Evolutionary conservation across 1,140 invertebrate genomes (phyloP).

Genomic region (Anoplophora glabripennis): DNA sequence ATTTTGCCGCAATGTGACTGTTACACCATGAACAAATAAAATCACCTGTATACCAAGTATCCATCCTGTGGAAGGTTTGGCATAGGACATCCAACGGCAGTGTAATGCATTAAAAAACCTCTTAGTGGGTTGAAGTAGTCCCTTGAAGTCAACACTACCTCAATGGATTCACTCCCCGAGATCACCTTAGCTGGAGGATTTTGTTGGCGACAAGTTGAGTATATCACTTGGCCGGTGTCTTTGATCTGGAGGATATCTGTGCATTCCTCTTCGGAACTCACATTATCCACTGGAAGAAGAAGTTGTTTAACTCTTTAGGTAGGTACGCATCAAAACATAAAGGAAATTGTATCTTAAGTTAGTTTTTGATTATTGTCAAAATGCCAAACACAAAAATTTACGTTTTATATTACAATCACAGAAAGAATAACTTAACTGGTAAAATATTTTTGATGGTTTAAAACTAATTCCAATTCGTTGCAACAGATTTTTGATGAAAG

Average conservation of each 20-base stretch:
- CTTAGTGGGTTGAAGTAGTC: conserved; percentile 34
- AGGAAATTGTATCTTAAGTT: too few species aligned
- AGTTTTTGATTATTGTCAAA: too few species aligned
- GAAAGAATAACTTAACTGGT: too few species aligned
- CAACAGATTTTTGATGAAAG: too few species aligned
- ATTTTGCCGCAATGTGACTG: too few species aligned
- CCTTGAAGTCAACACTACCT: conserved; percentile 34
- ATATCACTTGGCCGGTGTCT: conserved; percentile 36
- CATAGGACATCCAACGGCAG: conserved; percentile 57
- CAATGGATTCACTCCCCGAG: conserved; percentile 35
- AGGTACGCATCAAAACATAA: too few species aligned
- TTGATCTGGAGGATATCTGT: conserved; percentile 38
- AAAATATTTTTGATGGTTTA: too few species aligned
- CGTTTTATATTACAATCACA: too few species aligned
- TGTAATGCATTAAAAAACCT: conserved; percentile 42
- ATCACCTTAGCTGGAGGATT: conserved; percentile 34
- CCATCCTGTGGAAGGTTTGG: not conserved
- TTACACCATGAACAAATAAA: not conserved
- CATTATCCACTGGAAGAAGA: conserved; percentile 27
- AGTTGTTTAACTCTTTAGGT: conserved; percentile 7
- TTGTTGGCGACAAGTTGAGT: conserved; percentile 37
- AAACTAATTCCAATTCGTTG: too few species aligned
- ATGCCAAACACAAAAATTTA: too few species aligned
- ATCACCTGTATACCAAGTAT: conserved; percentile 9
- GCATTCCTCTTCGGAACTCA: conserved; percentile 26